Conservation (phyloP, 2,888 invertebrate genomes). For the Prionchulus punctatus region DNA sequence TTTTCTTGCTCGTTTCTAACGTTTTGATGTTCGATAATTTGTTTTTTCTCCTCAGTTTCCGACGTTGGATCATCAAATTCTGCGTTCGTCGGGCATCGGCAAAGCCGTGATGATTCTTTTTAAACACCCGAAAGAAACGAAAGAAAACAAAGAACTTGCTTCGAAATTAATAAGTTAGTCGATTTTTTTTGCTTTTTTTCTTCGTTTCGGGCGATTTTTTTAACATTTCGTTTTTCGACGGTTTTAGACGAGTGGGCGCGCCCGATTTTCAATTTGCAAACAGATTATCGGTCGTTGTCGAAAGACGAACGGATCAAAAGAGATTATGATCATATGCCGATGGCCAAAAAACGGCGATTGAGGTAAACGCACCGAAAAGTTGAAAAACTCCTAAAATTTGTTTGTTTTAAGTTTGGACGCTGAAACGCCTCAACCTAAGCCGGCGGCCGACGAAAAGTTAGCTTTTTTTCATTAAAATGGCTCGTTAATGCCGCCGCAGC, state of each 20-base stretch:
- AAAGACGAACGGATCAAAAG: slow-evolving; percentile 84
- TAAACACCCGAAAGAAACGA: slow-evolving; percentile 93
- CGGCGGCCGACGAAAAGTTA: too few species aligned
- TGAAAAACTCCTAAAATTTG: background rate
- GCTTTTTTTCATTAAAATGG: background rate
- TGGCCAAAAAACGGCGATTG: slow-evolving; percentile 24
- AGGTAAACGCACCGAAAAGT: slow-evolving; percentile 15
- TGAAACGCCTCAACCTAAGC: too few species aligned
- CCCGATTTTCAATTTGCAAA: slow-evolving; percentile 86
- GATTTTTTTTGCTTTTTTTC: background rate
- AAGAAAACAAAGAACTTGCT: slow-evolving; percentile 71
- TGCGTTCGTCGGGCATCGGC: slow-evolving; percentile 90
- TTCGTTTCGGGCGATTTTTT: background rate
- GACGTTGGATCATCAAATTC: slow-evolving; percentile 62
- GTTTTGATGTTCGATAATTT: background rate
- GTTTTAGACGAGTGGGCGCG: slow-evolving; percentile 67
- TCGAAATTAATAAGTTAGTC: slow-evolving; percentile 64
- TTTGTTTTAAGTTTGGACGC: too few species aligned
- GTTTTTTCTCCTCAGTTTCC: slow-evolving; percentile 52
- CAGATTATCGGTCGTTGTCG: slow-evolving; percentile 69
- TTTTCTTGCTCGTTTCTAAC: too few species aligned
- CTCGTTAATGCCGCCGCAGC: background rate
- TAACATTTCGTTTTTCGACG: background rate
- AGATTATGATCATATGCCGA: slow-evolving; percentile 67
- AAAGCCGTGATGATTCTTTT: slow-evolving; percentile 99